Base-by-base conservation (phyloP, 1,140 invertebrate genomes). In the Linepithema humile region DNA sequence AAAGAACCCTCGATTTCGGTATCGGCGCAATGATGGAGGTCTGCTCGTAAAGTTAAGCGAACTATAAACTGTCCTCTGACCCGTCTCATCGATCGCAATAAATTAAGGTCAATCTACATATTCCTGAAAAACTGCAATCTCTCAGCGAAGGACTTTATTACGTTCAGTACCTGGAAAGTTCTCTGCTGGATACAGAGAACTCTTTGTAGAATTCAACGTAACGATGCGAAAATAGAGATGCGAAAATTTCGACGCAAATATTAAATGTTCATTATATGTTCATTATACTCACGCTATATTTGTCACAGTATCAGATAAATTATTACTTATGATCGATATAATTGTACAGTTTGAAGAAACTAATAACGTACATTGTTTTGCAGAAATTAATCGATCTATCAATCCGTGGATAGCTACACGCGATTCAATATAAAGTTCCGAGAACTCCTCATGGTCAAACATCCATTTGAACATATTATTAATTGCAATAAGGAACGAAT, bases 81-180 rank as follows among this genome's bases (percentile, higher is more conserved):
- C 70, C 48, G 86, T 73, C 43, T 62, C 72, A 88, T 87, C 85
- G 85, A 85, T 87, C 84, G 84, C 26, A 29, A 35, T 69, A 73
- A 87, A 87, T 87, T 87, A 87, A 85, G 77, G 84, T 69, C 86
- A 75, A 84, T 84, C 78, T 69, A 55, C 75, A 80, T 80, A 80
- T 80, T 80, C 38, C 23, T 43, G 35, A 80, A 80, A 80, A 80
- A 80, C 70, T 43, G 17, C 48, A 80, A 80, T 80, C 75, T 55
- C 35, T 17, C 35, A 12, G 32, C 15, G 43, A 67, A 70, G 12
- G 35, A 57, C 48, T 80, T 78, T 70, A 80, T 70, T 77, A 67
- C 15, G 32, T 77, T 12, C 23, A 26, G 43, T 29, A 32, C 48
- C 35, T 70, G 45, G 35, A 32, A 69, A 32, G 6, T 69, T 2